Base-by-base conservation (phyloP, 92 coral and sea anemone species). In the Zoanthus sansibaricus region DNA sequence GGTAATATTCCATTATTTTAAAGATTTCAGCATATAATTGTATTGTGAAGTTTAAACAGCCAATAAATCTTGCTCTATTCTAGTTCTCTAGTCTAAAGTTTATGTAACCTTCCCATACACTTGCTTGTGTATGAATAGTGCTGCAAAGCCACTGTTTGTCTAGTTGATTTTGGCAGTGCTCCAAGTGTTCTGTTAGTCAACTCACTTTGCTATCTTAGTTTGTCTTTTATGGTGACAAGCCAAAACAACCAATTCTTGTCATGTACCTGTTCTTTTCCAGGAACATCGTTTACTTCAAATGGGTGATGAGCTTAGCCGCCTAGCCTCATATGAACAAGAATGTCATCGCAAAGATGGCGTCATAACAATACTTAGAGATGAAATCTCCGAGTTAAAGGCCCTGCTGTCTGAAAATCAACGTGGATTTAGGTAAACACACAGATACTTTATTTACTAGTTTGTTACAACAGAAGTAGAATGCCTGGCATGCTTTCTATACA, bases 291-390 rank as follows among this genome's bases (percentile, higher is more conserved):
- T 96, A 16, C 89, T 96, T 47, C 94, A 97, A 7, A 96, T 94
- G 98, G 98, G 98, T 10, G 98, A 96, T 82, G 98, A 96, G 83
- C 93, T 96, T 1, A 96, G 98, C 80, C 90, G 98, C 62, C 91
- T 96, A 62, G 98, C 98, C 14, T 94, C 98, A 3, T 96, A 90
- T 71, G 98, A 96, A 87, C 91, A 91, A 16, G 98, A 96, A 83
- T 96, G 98, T 71, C 96, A 96, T 87, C 91, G 98, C 18, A 96
- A 96, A 75, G 98, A 96, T 88, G 98, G 96, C 15, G 98, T 96
- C 55, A 96, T 96, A 69, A 70, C 98, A 33, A 91, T 95, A 13
- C 84, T 96, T 44, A 85, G 98, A 78, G 98, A 96, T 68, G 98
- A 96, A 84, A 77, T 96, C 20, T 94, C 91, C 51, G 98, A 96